Evolutionary conservation across 2,797 vertebrate species (phyloP).

Genomic region (Poecilia velifera): DNA sequence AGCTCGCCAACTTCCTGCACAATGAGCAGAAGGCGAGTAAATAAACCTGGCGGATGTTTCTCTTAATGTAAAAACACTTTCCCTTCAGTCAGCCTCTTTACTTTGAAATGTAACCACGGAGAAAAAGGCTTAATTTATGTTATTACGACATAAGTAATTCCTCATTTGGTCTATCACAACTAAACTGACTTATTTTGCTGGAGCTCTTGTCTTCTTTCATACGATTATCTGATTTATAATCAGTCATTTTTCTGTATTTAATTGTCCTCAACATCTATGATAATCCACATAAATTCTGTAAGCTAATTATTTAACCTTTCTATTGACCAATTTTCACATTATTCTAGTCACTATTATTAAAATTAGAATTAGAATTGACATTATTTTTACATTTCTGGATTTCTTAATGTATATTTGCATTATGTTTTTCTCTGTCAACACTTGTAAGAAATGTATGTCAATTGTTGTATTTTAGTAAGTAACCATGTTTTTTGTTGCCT

Average conservation of each 20-base stretch:
- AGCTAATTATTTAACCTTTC: not conserved
- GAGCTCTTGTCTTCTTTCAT: not conserved
- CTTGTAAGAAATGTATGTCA: not conserved
- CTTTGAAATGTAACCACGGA: not conserved
- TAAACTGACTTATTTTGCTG: not conserved
- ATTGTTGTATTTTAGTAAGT: not conserved
- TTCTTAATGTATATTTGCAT: slow-evolving; percentile 1
- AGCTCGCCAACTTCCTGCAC: slow-evolving; percentile 90
- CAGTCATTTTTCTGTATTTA: not conserved
- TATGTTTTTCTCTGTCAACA: not conserved
- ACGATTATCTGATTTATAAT: not conserved
- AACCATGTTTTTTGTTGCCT: not conserved
- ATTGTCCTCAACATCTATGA: not conserved
- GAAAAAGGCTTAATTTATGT: not conserved
- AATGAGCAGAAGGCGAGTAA: slow-evolving; percentile 89
- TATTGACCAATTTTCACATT: not conserved
- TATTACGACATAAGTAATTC: not conserved
- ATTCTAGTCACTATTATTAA: not conserved
- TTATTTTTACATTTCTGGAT: not conserved
- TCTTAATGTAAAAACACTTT: not conserved
- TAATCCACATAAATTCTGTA: not conserved
- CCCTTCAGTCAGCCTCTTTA: slow-evolving; percentile 17
- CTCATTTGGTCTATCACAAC: not conserved
- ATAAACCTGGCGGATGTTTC: not conserved
- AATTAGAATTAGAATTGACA: not conserved